Conservation (phyloP, 2,113 vertebrate species). For the Psilopogon haemacephalus region DNA sequence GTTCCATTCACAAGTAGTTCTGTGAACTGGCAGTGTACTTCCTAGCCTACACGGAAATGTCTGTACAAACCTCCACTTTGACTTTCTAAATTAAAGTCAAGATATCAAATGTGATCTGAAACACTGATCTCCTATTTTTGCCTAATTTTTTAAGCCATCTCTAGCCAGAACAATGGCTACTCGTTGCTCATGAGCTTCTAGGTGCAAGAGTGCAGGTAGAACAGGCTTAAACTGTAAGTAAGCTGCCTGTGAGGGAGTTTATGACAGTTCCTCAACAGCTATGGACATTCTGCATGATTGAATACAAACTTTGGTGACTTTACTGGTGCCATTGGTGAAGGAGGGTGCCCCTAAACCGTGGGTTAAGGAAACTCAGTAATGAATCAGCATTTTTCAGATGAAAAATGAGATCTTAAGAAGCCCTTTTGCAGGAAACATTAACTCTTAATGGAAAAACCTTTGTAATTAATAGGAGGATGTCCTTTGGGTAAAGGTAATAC, state of each 20-base stretch:
- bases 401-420: neutral
- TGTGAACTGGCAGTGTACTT: neutral
- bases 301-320: neutral
- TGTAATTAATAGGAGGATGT: neutral
- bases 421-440: neutral
- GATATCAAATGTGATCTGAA: neutral
- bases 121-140: rapidly evolving
- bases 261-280: neutral
- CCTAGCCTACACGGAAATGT: neutral
- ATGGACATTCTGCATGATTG: neutral
- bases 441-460: neutral
- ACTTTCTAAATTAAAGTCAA: neutral
- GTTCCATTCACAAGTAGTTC: neutral
- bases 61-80: neutral
- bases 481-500: neutral
- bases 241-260: neutral
- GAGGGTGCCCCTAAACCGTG: neutral
- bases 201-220: neutral
- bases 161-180: neutral
- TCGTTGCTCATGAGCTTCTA: neutral
- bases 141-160: neutral
- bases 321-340: neutral
- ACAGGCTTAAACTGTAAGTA: neutral
- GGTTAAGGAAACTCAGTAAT: neutral
- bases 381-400: neutral